These are phyloP conservation scores for Thumatha senex DNA, from an alignment of 2,888 invertebrate genomes.

Conservation along the genomic window DNA sequence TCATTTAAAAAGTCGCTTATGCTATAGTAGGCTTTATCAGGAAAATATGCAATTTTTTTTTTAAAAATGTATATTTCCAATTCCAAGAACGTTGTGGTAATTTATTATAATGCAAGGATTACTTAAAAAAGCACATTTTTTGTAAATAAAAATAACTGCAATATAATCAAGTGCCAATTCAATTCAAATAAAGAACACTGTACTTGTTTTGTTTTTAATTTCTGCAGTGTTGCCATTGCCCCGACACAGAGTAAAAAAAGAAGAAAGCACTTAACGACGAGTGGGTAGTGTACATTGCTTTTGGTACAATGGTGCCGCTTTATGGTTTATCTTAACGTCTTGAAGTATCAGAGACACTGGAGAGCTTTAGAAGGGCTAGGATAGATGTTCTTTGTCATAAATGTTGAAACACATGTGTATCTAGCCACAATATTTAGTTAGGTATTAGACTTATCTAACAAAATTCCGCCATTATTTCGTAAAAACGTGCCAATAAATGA, in stretches of 20 bases:
- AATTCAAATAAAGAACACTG: not conserved
- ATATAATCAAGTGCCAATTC: not conserved
- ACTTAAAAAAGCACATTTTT: too few species aligned
- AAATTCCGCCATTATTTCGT: too few species aligned
- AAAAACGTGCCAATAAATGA: too few species aligned
- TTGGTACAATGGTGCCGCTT: slow-evolving; percentile 47
- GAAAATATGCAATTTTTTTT: too few species aligned
- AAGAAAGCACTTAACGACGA: slow-evolving; percentile 29
- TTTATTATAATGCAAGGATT: too few species aligned
- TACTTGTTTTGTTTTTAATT: slow-evolving; percentile 8
- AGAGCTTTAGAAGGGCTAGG: not conserved
- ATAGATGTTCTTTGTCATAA: not conserved
- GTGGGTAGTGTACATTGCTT: slow-evolving; percentile 18
- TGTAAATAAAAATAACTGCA: too few species aligned
- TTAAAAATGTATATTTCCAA: too few species aligned
- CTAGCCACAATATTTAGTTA: too few species aligned
- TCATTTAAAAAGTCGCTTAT: too few species aligned
- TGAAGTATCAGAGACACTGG: slow-evolving; percentile 22
- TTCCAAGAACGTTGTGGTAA: too few species aligned
- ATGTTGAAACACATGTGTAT: not conserved
- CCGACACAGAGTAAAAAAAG: slow-evolving; percentile 20
- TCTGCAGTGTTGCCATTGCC: not conserved
- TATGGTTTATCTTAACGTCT: slow-evolving; percentile 47
- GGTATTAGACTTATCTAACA: too few species aligned
- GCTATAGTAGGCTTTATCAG: too few species aligned